Conservation (phyloP, 2,888 invertebrate species). For the Trileptium ribeirensis region DNA sequence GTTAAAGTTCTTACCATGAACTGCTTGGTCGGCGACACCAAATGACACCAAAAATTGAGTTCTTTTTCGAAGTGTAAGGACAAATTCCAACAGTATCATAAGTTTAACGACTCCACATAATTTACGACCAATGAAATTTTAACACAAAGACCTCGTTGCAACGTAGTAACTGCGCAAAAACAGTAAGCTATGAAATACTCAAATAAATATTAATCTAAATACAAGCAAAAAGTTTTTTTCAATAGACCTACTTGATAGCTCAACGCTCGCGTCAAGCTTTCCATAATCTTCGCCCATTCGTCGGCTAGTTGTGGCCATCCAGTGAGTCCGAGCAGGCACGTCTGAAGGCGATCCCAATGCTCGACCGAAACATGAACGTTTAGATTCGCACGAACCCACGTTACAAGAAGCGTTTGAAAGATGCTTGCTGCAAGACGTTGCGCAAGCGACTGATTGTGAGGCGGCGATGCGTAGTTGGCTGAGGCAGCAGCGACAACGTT, state of each 20-base stretch:
- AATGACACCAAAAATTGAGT: no score
- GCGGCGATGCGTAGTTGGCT: not conserved
- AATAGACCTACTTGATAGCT: slow-evolving; percentile 64
- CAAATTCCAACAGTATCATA: no score
- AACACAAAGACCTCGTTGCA: no score
- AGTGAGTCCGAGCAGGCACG: not conserved
- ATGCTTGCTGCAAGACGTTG: slow-evolving; percentile 7
- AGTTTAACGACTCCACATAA: no score
- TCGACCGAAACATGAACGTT: slow-evolving; percentile 80
- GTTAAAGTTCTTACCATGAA: no score
- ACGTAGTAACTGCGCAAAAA: no score
- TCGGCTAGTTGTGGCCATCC: slow-evolving; percentile 17
- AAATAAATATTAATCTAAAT: no score
- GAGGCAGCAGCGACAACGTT: not conserved
- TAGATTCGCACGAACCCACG: slow-evolving; percentile 94
- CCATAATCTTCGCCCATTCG: slow-evolving; percentile 60
- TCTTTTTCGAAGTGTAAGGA: no score
- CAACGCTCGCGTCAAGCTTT: slow-evolving; percentile 84
- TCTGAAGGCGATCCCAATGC: slow-evolving; percentile 78
- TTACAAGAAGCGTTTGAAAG: slow-evolving; percentile 87
- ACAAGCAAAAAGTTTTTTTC: no score
- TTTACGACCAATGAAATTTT: no score
- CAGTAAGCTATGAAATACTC: no score
- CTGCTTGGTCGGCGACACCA: no score
- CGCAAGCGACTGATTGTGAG: not conserved